phyloP scores from a whole-genome alignment of 2,113 vertebrate genomes.

The human (Homo sapiens) region DNA sequence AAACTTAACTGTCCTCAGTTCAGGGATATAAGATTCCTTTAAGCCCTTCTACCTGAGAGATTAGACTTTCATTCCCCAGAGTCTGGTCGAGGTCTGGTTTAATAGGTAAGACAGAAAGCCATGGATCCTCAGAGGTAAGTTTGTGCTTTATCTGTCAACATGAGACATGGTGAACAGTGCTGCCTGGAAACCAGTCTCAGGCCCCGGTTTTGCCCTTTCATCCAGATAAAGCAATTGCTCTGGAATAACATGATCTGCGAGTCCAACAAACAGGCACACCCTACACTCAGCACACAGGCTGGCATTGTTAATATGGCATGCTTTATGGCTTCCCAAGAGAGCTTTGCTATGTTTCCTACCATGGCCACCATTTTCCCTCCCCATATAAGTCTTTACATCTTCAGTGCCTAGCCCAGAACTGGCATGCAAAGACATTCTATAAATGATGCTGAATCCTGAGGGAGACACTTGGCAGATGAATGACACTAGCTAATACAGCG shows the following conservation, averaged over 20 bases:
- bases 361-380: no score
- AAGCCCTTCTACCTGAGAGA: background rate
- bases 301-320: background rate
- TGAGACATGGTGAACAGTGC: background rate
- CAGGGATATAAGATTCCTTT: background rate
- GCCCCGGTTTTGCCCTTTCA: background rate
- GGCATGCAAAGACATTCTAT: background rate
- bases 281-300: background rate
- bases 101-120: background rate
- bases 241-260: background rate
- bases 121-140: background rate
- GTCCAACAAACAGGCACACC: background rate
- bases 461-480: background rate
- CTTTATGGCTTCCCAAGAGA: background rate
- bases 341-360: background rate
- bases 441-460: conserved; percentile 10
- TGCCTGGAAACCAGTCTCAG: background rate
- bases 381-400: background rate
- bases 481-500: conserved; percentile 1
- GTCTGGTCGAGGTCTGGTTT: background rate
- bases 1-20: background rate
- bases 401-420: background rate
- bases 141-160: background rate
- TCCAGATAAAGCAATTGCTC: background rate
- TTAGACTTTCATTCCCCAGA: background rate